Evolutionary conservation across 2,113 vertebrate genomes (phyloP).

Genomic region (Chitala chitala): DNA sequence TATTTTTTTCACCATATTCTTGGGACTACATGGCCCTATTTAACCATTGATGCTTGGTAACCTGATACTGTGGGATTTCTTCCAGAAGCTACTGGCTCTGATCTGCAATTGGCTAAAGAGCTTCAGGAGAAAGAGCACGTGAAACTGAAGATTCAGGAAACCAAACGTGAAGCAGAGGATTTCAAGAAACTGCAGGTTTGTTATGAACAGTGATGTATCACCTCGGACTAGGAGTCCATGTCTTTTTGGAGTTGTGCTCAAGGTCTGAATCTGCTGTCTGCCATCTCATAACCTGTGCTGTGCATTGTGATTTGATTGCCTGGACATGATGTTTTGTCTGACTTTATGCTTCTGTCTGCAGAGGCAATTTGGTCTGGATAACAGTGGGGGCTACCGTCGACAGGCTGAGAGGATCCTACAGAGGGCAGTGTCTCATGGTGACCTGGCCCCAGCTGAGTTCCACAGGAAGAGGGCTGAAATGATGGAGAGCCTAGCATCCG

Average conservation of each 20-base stretch:
- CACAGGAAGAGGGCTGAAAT: slow-evolving; percentile 76
- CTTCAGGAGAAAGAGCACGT: slow-evolving; percentile 77
- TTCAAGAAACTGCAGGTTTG: slow-evolving; percentile 83
- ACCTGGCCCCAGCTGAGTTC: slow-evolving; percentile 77
- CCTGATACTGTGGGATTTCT: background rate
- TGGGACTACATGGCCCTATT: background rate
- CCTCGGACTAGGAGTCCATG: too few relatives aligned
- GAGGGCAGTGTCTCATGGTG: slow-evolving; percentile 73
- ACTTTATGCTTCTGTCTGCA: slow-evolving; percentile 38
- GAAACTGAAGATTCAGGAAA: slow-evolving; percentile 56
- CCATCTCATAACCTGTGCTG: background rate
- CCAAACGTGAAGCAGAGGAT: slow-evolving; percentile 65
- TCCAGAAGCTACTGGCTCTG: slow-evolving; percentile 43
- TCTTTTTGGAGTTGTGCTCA: too few relatives aligned
- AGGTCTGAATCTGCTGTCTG: too few relatives aligned
- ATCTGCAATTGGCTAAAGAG: slow-evolving; percentile 67
- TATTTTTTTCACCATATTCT: background rate
- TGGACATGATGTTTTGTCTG: too few relatives aligned
- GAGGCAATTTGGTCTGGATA: slow-evolving; percentile 81
- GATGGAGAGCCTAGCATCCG: slow-evolving; percentile 80
- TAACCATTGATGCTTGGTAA: background rate
- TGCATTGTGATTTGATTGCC: background rate
- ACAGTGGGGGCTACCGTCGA: slow-evolving; percentile 77
- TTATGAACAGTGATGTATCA: too few relatives aligned
- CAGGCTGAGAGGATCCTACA: slow-evolving; percentile 80